Evolutionary conservation across 2,113 vertebrate genomes (phyloP), one percentile per base, ranked within the genome.

Genomic region (Cepphus grylle): DNA sequence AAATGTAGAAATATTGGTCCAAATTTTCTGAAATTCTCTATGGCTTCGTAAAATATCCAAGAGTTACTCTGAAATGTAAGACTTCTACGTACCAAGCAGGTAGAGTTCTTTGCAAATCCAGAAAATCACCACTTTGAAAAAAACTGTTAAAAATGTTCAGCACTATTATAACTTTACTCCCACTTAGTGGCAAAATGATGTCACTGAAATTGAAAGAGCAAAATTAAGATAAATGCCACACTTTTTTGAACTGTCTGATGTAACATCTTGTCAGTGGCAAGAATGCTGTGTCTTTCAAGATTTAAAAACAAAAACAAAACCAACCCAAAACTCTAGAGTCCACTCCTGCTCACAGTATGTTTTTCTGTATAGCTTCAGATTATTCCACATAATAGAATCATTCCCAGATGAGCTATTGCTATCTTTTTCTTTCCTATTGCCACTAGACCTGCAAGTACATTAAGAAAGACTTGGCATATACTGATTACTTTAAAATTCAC

Each of bases 401-500:
- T 87, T 91, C 95, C 90, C 88, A 87, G 65, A 77, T 81, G 91
- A 87, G 55, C 78, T 85, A 80, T 69, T 20, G 2, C 63, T 80
- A 38, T 80, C 61, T 84, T 91, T 85, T 92, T 63, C 32, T 92
- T 81, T 87, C 58, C 71, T 92, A 34, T 74, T 91, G 50, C 72
- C 56, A 81, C 81, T 61, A 91, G 66, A 81, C 47, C 59, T 94
- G 53, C 52, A 92, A 93, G 59, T 61, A 74, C 22, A 2, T 85
- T 91, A 92, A 66, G 38, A 83, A 89, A 87, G 70, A 61, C 79
- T 85, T 93, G 55, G 69, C 56, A 74, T 73, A 85, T 97, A 94
- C 49, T 67, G 77, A 88, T 94, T 72, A 45, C 43, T 92, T 96
- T 82, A 82, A 93, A 94, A 96, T 85, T 91, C 17, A 15, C 72